Percentiles rank a stretch among this genome's conserved stretches.
These are phyloP conservation scores for Papilio glaucus DNA, from an alignment of 1,140 invertebrate genomes.

Conservation along the genomic window DNA sequence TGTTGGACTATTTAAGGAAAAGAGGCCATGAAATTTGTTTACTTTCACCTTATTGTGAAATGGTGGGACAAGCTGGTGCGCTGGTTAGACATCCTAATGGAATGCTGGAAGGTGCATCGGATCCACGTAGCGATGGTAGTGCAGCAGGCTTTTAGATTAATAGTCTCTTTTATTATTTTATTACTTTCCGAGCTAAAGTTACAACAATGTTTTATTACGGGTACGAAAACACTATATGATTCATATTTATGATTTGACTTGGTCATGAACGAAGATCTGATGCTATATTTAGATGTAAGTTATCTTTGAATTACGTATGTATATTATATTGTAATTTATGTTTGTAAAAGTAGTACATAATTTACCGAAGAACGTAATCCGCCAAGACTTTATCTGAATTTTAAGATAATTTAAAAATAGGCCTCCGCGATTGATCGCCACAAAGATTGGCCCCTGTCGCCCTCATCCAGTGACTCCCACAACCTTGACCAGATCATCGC, in stretches of 20 bases:
- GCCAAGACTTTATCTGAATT: too few relatives aligned
- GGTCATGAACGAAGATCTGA: not conserved
- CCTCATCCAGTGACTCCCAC: too few relatives aligned
- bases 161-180: not conserved
- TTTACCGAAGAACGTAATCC: too few relatives aligned
- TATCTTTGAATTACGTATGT: too few relatives aligned
- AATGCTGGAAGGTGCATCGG: conserved; percentile 70
- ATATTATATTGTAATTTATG: too few relatives aligned
- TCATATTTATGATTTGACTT: not conserved
- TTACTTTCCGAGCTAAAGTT: not conserved
- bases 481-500: too few relatives aligned
- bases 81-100: conserved; percentile 67
- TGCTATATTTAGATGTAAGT: not conserved
- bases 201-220: not conserved
- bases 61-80: conserved; percentile 64
- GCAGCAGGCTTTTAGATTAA: conserved; percentile 64
- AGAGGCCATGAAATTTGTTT: conserved; percentile 62
- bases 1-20: conserved; percentile 58
- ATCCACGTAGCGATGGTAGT: conserved; percentile 67
- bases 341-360: too few relatives aligned
- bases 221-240: not conserved
- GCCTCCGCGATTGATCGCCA: too few relatives aligned
- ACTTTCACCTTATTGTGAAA: conserved; percentile 53
- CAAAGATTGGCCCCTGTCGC: too few relatives aligned
- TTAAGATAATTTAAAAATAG: too few relatives aligned